phyloP scores from a whole-genome alignment of 1,140 invertebrate species.

The Vollenhovia emeryi region DNA sequence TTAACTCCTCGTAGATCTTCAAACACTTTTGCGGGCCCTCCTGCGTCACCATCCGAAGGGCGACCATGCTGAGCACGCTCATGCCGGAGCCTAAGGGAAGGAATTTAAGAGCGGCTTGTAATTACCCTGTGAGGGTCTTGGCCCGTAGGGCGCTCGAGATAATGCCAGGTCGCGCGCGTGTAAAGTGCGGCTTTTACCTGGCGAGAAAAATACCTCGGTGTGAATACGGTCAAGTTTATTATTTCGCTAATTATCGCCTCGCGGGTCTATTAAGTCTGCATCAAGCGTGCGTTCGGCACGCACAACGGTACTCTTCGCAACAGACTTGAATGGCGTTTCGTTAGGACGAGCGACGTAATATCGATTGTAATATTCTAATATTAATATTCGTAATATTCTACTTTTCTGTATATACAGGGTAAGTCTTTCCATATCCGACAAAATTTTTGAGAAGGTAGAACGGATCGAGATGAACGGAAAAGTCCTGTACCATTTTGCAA shows the following conservation, averaged over 20 bases:
- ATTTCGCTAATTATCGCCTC: neutral
- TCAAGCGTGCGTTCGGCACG: neutral
- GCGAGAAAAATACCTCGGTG: neutral
- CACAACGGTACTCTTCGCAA: neutral
- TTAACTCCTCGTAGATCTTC: conserved; percentile 81
- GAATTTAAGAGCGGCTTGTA: conserved; percentile 45
- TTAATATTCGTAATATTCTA: too few species aligned
- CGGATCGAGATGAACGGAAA: too few species aligned
- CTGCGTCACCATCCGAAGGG: conserved; percentile 91
- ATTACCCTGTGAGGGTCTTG: conserved; percentile 23
- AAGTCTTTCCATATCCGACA: too few species aligned
- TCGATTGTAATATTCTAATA: neutral
- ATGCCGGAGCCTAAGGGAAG: conserved; percentile 89
- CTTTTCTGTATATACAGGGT: too few species aligned
- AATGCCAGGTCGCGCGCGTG: neutral
- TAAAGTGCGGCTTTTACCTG: conserved; percentile 6
- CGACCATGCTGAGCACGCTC: conserved; percentile 91
- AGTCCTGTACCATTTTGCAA: too few species aligned
- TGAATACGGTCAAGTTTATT: neutral
- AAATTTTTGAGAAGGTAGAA: too few species aligned
- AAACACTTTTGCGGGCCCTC: conserved; percentile 85
- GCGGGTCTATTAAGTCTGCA: neutral
- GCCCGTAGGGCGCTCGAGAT: neutral
- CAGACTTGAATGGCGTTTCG: neutral
- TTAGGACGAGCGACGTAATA: neutral